Percentiles rank a stretch among this genome's conserved stretches.
Conservation (phyloP, 2,888 invertebrate species). For the Muschampia plurimacula region DNA sequence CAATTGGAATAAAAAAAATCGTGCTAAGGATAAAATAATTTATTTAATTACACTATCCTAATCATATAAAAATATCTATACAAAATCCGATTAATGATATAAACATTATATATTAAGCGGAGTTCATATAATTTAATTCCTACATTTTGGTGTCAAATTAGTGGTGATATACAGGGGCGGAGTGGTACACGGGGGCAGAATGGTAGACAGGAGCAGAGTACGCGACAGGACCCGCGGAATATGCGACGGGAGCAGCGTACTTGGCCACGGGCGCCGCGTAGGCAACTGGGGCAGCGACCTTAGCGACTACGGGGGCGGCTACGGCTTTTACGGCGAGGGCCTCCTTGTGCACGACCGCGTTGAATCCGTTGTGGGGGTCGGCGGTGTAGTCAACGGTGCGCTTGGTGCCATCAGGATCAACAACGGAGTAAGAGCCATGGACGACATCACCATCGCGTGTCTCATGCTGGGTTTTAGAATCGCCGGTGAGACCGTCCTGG, state of each 20-base stretch:
- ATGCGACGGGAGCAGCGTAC: conserved; percentile 61
- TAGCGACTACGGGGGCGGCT: conserved; percentile 56
- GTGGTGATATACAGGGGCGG: conserved; percentile 65
- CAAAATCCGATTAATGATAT: conserved; percentile 38
- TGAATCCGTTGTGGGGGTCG: conserved; percentile 81
- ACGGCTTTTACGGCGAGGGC: conserved; percentile 54
- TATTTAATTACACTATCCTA: conserved; percentile 64
- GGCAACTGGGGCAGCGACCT: conserved; percentile 59
- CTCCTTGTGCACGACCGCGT: conserved; percentile 70
- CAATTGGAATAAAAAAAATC: conserved; percentile 10
- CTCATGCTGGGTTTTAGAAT: conserved; percentile 85
- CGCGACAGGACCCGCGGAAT: conserved; percentile 60
- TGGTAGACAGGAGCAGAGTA: conserved; percentile 51
- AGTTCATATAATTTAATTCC: conserved; percentile 46
- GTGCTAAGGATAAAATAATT: conserved; percentile 53
- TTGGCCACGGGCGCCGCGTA: conserved; percentile 54
- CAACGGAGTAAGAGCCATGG: conserved; percentile 82
- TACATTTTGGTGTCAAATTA: conserved; percentile 67
- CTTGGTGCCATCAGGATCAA: conserved; percentile 84
- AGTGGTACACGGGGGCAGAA: conserved; percentile 53
- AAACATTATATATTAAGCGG: conserved; percentile 27
- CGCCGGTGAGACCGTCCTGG: conserved; percentile 84
- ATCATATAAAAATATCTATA: conserved; percentile 38
- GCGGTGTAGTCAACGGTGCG: conserved; percentile 84
- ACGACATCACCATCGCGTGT: conserved; percentile 82